Evolutionary conservation across 2,888 invertebrate species (phyloP), one percentile per base, ranked within the genome.

Genomic region (Itoplectis maculator): DNA sequence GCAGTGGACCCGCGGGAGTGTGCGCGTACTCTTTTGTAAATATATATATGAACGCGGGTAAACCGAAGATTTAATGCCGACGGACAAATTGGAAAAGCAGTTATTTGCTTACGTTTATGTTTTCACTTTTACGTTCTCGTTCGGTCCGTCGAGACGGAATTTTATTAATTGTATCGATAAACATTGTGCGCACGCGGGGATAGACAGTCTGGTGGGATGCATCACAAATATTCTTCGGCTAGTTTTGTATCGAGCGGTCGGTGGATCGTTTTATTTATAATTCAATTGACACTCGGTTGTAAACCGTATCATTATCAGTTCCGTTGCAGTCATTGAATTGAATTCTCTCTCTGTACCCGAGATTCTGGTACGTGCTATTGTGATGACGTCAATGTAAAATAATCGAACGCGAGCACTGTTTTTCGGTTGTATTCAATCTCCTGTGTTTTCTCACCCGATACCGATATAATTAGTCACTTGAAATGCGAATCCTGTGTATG

Each of bases 401-500:
- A 35, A 35, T 35, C 7, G 29, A 59, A 59, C 56, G 29, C 59
- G 35, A 35, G 13, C 8, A 61, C 37, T 18, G 37, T 61, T 40
- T 61, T 54, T 9, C 18, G 15, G 15, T 37, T 61, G 4, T n/a
- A 40, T 37, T 4, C 5, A 6, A 15, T 63, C 18, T 11, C 35
- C 54, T 56, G 20, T 56, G 20, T 56, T 37, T n/a, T 65, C 15
- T 15, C 40, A 66, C 4, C 37, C 15, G 29, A 65, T 51, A 61
- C 40, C 47, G 29, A 73, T 59, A 51, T 61, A 29, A 68, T 74
- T 74, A 2, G 29, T 79, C 69, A 63, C 54, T 66, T 56, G 37
- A 56, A 80, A 56, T 18, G 35, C 40, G 61, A 69, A 75, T 54
- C 54, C 63, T 56, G 63, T 63, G 40, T 47, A 73, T 66, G 37